These are phyloP conservation scores for Mallotus villosus DNA, from an alignment of 2,797 vertebrate genomes.

Conservation along the genomic window DNA sequence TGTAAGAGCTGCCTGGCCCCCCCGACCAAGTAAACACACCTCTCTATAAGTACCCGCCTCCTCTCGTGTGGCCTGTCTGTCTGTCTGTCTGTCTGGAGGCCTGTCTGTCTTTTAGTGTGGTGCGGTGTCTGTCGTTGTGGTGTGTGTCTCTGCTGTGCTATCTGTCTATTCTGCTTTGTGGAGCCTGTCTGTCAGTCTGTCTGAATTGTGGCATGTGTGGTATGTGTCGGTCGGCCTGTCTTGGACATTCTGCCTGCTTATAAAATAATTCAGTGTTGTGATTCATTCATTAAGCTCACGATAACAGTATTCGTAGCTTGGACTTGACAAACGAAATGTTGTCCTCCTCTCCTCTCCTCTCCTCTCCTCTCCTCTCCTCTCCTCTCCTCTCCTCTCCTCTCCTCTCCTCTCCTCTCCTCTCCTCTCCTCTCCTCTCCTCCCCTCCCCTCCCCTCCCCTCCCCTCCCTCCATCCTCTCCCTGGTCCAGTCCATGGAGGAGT, in stretches of 20 bases:
- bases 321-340: slow-evolving; percentile 17
- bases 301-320: slow-evolving; percentile 21
- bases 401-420: too few species aligned
- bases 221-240: slow-evolving; percentile 7
- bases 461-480: slow-evolving; percentile 22
- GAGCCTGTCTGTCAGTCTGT: slow-evolving; percentile 32
- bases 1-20: slow-evolving; percentile 83
- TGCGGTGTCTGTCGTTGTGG: slow-evolving; percentile 39
- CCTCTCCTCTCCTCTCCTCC: too few species aligned
- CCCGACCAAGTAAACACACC: slow-evolving; percentile 70
- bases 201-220: slow-evolving; percentile 13
- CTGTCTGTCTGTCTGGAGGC: slow-evolving; percentile 40
- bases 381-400: too few species aligned
- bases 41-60: slow-evolving; percentile 34
- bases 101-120: slow-evolving; percentile 34
- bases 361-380: too few species aligned
- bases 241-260: not conserved
- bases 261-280: not conserved
- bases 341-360: not conserved
- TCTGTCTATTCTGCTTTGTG: slow-evolving; percentile 33
- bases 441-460: rapidly evolving
- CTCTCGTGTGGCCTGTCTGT: slow-evolving; percentile 14
- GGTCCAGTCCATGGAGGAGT: slow-evolving; percentile 93
- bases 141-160: slow-evolving; percentile 39
- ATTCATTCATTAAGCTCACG: not conserved